Conservation (phyloP, 2,888 invertebrate genomes). For the Acheta domesticus region DNA sequence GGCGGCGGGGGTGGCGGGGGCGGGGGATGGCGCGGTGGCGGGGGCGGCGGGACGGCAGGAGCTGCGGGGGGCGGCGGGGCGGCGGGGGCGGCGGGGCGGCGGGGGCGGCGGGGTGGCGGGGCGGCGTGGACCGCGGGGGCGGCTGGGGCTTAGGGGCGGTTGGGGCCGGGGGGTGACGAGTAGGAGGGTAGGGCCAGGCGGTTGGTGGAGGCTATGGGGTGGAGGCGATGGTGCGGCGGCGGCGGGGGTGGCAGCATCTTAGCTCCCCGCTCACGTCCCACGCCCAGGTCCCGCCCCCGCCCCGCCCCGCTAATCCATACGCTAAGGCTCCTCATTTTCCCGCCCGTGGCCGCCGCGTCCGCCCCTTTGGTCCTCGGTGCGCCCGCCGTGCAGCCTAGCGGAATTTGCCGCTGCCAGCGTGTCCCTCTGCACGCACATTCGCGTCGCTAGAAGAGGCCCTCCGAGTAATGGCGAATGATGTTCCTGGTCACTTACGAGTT, state of each 20-base stretch:
- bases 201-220: not conserved
- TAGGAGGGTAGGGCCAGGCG: no score
- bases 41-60: no score
- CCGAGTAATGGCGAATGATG: no score
- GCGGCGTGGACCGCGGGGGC: not conserved
- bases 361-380: not conserved
- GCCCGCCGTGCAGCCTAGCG: not conserved
- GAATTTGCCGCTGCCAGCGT: not conserved
- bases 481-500: no score
- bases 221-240: not conserved
- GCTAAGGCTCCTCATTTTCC: constrained; percentile 18
- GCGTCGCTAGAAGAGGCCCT: not conserved
- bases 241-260: not conserved
- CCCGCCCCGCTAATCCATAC: constrained; percentile 1
- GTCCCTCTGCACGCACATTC: not conserved
- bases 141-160: no score
- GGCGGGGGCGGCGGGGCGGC: not conserved
- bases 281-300: not conserved
- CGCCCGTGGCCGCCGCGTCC: not conserved
- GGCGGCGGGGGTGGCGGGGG: no score
- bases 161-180: no score
- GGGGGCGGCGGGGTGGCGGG: no score
- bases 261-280: constrained; percentile 8
- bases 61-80: no score
- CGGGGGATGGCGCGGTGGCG: no score